A percentile compares a stretch with the other conserved stretches of the same genome.
phyloP scores from a whole-genome alignment of 37 sponge, comb jelly and placozoan species.

The Chondrilla cf. caribensis region DNA sequence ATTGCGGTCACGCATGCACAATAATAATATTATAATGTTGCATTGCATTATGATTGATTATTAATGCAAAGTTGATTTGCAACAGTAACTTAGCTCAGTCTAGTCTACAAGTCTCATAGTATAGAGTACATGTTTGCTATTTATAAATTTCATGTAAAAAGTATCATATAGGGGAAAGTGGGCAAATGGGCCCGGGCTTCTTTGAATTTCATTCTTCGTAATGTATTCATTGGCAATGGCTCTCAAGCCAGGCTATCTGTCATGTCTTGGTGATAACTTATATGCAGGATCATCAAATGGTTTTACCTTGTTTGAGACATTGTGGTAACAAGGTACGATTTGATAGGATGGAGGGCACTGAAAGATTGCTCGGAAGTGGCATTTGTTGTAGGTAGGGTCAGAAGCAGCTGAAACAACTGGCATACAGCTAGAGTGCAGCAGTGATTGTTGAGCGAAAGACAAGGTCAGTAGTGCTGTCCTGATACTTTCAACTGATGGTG shows the following conservation, averaged over 20 bases:
- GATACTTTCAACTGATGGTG: slow-evolving; percentile 42
- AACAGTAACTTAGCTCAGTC: too few species aligned
- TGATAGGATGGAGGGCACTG: slow-evolving; percentile 70
- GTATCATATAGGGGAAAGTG: background rate
- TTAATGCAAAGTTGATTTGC: too few species aligned
- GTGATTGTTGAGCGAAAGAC: slow-evolving; percentile 5
- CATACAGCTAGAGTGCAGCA: slow-evolving; percentile 45
- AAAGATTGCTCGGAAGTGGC: slow-evolving; percentile 67
- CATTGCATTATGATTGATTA: too few species aligned
- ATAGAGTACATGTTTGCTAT: background rate
- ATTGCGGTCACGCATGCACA: too few species aligned
- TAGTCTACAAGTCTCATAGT: too few species aligned
- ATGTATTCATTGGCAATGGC: slow-evolving; percentile 56
- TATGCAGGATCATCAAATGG: slow-evolving; percentile 64
- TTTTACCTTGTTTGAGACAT: slow-evolving; percentile 68
- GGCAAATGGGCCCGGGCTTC: slow-evolving; percentile 37
- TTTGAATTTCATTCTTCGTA: slow-evolving; percentile 25
- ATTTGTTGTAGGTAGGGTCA: slow-evolving; percentile 69
- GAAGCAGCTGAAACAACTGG: slow-evolving; percentile 57
- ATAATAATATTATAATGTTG: too few species aligned
- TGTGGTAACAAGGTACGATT: slow-evolving; percentile 64
- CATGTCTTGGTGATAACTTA: slow-evolving; percentile 54
- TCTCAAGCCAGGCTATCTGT: slow-evolving; percentile 45
- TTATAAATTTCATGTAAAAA: background rate
- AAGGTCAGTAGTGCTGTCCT: slow-evolving; percentile 38